Conservation (phyloP, 2,888 invertebrate genomes). For the Reticulitermes lucifugus region DNA sequence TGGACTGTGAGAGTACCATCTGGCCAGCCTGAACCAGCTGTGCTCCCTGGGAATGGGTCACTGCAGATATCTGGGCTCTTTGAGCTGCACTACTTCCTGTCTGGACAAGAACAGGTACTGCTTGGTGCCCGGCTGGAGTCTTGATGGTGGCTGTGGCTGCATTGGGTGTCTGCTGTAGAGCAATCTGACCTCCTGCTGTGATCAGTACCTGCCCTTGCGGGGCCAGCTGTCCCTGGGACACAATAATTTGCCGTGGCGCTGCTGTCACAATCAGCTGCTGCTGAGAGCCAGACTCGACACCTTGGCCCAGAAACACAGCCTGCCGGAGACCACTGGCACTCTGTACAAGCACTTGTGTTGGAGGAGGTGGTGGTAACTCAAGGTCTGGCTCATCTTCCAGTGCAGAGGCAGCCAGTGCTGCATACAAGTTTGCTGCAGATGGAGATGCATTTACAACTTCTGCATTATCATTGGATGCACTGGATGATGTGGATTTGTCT, state of each 20-base stretch:
- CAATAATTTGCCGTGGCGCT: slow-evolving; percentile 68
- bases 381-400: slow-evolving; percentile 81
- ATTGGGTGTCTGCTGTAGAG: slow-evolving; percentile 54
- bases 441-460: slow-evolving; percentile 59
- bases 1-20: slow-evolving; percentile 61
- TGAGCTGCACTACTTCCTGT: slow-evolving; percentile 40
- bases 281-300: slow-evolving; percentile 56
- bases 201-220: slow-evolving; percentile 60
- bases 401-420: slow-evolving; percentile 86
- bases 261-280: slow-evolving; percentile 62
- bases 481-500: slow-evolving; percentile 45
- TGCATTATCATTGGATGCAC: slow-evolving; percentile 51
- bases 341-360: slow-evolving; percentile 34
- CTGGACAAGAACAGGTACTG: slow-evolving; percentile 49
- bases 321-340: slow-evolving; percentile 40
- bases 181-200: slow-evolving; percentile 59
- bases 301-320: slow-evolving; percentile 41
- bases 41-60: slow-evolving; percentile 30
- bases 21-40: slow-evolving; percentile 54
- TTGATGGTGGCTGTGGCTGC: slow-evolving; percentile 55
- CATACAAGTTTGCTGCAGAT: slow-evolving; percentile 87
- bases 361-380: slow-evolving; percentile 52
- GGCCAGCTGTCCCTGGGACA: slow-evolving; percentile 59
- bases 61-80: slow-evolving; percentile 37
- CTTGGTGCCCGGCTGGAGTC: slow-evolving; percentile 58